Percentiles rank a stretch among this genome's conserved stretches.
These are phyloP conservation scores for Drosophila nigromelanica DNA, from an alignment of 1,140 invertebrate species.

Conservation along the genomic window DNA sequence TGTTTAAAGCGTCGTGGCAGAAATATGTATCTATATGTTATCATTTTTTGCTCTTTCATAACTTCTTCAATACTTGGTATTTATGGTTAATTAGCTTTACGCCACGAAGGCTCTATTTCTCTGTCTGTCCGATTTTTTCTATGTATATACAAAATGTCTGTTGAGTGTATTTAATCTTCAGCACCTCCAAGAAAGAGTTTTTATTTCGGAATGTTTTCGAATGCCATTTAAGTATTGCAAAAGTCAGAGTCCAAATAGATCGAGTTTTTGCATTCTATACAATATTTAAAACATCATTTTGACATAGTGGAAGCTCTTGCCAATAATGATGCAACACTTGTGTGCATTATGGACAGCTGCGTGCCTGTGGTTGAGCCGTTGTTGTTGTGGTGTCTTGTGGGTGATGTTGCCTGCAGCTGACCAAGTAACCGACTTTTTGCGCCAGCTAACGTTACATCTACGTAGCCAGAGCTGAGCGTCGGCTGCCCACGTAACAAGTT, in stretches of 20 bases:
- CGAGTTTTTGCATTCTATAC: constrained; percentile 1
- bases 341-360: constrained; percentile 39
- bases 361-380: constrained; percentile 25
- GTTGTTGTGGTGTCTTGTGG: constrained; percentile 23
- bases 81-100: too few species aligned
- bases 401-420: constrained; percentile 51
- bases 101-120: too few species aligned
- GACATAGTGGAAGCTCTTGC: background rate
- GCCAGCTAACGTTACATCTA: constrained; percentile 65
- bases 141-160: too few species aligned
- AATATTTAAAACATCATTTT: constrained; percentile 7
- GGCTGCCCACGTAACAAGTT: constrained; percentile 50
- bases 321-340: constrained; percentile 34
- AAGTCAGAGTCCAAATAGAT: background rate
- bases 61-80: too few species aligned
- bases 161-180: too few species aligned
- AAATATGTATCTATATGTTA: too few species aligned
- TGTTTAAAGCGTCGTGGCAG: too few species aligned
- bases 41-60: too few species aligned
- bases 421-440: constrained; percentile 76
- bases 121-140: too few species aligned
- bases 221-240: too few species aligned
- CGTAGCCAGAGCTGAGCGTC: constrained; percentile 10
- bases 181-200: background rate
- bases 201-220: too few species aligned